Percentiles rank a stretch among this genome's conserved stretches.
Evolutionary conservation across 2,888 invertebrate genomes (phyloP).

Genomic region (Ferrisia virgata): DNA sequence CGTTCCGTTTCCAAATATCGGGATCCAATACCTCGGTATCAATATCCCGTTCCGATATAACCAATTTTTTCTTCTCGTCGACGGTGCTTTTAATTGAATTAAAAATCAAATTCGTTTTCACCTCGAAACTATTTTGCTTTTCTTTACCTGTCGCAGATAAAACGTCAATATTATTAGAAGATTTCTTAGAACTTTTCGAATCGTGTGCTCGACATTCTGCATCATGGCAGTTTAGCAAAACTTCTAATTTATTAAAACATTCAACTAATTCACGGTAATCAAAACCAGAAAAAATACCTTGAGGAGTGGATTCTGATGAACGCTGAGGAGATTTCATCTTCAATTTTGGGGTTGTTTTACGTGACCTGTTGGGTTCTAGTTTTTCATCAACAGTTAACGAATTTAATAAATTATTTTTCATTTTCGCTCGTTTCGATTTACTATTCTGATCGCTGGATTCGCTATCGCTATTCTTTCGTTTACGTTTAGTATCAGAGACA

Average conservation of each 20-base stretch:
- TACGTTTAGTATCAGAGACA: neutral
- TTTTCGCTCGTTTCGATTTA: neutral
- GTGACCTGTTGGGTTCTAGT: neutral
- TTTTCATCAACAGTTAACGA: neutral
- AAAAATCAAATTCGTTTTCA: neutral
- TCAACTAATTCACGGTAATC: neutral
- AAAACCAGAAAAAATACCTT: slow-evolving; percentile 41
- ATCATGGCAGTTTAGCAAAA: neutral
- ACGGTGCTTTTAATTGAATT: neutral
- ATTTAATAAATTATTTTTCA: neutral
- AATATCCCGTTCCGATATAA: neutral
- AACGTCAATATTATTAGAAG: neutral
- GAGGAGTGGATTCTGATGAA: neutral
- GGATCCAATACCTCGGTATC: slow-evolving; percentile 18
- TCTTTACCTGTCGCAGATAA: slow-evolving; percentile 10
- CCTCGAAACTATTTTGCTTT: neutral
- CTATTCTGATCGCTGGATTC: neutral
- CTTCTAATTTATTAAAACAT: slow-evolving; percentile 7
- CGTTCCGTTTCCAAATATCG: slow-evolving; percentile 23
- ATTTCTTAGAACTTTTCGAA: neutral
- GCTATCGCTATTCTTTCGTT: neutral
- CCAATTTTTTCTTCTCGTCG: neutral
- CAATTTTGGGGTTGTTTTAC: neutral
- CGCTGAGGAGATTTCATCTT: neutral
- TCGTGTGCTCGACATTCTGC: neutral